These are phyloP conservation scores for Leiothrix lutea DNA, from an alignment of 2,113 vertebrate genomes.

Conservation along the genomic window DNA sequence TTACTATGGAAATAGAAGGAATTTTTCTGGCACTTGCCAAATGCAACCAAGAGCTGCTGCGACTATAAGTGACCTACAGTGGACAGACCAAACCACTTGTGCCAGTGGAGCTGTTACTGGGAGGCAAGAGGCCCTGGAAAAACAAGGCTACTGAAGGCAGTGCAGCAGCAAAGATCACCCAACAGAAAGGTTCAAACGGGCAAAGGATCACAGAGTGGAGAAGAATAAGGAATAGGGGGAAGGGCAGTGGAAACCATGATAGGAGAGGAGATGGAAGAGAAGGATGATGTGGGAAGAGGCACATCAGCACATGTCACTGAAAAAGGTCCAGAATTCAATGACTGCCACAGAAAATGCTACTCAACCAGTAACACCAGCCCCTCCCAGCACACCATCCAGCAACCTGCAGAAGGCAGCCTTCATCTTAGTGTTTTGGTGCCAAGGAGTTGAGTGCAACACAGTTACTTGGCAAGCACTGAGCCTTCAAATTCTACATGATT, in stretches of 20 bases:
- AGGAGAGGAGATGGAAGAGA: neutral
- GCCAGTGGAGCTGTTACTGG: neutral
- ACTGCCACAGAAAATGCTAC: neutral
- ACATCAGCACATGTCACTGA: neutral
- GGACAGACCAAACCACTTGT: neutral
- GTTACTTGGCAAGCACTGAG: neutral
- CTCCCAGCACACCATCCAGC: neutral
- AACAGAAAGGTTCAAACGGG: neutral
- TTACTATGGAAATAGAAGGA: neutral
- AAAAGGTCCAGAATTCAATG: neutral
- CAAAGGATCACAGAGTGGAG: neutral
- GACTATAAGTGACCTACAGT: neutral
- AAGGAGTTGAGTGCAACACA: neutral
- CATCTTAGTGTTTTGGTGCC: neutral
- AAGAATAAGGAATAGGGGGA: neutral
- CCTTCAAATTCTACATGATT: conserved; percentile 1
- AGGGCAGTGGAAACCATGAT: fast-evolving
- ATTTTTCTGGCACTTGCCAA: neutral
- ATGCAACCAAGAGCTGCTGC: neutral
- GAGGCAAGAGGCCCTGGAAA: neutral
- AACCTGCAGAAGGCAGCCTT: neutral
- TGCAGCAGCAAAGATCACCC: neutral
- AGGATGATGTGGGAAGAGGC: fast-evolving
- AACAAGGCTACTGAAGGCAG: neutral
- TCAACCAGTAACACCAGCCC: neutral